A percentile compares a stretch with the other conserved stretches of the same genome.
phyloP scores from a whole-genome alignment of 1,140 invertebrate species.

The Parasteatoda tepidariorum region DNA sequence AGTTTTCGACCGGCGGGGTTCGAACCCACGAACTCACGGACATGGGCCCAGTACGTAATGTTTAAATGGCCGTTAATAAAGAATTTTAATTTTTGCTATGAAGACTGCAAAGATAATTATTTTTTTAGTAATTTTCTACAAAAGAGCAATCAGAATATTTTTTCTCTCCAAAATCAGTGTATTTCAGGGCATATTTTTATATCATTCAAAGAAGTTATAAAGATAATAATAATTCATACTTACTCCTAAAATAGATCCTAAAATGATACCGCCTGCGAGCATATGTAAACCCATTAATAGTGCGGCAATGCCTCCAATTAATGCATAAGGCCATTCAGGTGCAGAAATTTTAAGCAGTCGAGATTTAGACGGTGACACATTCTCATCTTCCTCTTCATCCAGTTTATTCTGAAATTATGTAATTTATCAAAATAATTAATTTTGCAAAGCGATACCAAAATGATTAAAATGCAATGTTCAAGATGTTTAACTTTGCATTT shows the following conservation, averaged over 20 bases:
- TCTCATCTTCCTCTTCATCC: constrained; percentile 38
- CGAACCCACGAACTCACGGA: too few species aligned
- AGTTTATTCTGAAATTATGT: background rate
- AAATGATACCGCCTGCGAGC: background rate
- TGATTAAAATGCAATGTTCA: too few species aligned
- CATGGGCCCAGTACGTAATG: too few species aligned
- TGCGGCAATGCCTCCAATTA: background rate
- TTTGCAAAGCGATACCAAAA: too few species aligned
- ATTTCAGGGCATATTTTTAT: background rate
- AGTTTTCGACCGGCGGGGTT: too few species aligned
- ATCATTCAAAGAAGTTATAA: background rate
- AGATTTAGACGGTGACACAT: constrained; percentile 24
- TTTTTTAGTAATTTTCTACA: too few species aligned
- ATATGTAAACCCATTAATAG: background rate
- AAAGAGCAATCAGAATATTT: too few species aligned
- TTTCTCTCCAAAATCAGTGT: background rate
- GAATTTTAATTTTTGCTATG: too few species aligned
- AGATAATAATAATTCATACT: too few species aligned
- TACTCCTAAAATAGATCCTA: background rate
- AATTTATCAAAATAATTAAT: background rate
- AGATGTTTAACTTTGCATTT: too few species aligned
- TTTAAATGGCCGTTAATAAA: too few species aligned
- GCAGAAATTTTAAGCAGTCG: background rate
- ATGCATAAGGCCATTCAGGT: background rate
- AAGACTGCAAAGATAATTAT: too few species aligned